Evolutionary conservation across 2,113 vertebrate species (phyloP), one percentile per base, ranked within the genome.

Genomic region (Syrmaticus mikado): DNA sequence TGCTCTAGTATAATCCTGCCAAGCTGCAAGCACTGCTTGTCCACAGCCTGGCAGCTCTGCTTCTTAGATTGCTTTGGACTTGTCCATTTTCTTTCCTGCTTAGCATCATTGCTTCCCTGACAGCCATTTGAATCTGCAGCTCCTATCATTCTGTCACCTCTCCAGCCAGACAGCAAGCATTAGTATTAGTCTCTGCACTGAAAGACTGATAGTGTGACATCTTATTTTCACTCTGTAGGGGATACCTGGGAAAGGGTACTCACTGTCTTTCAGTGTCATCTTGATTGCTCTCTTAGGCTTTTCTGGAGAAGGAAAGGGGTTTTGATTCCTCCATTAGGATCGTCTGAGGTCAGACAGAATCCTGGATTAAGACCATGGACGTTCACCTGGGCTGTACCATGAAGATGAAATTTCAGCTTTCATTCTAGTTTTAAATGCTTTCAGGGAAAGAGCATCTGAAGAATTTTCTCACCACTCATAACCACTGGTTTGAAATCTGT

Each of bases 1-100:
- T 87, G 41, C 58, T 68, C 1, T 86, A 64, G 34, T 64, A 30
- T 46, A 64, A 74, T 81, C 57, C 80, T 41, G 20, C 12, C 45
- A 40, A 82, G 27, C 64, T 91, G 58, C 72, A 79, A 85, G 50
- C 50, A 82, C 17, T 46, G 55, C 60, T 87, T 81, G 27, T 76
- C 52, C 40, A 48, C 17, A 52, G 57, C 20, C 34, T 19, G 15
- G 67, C 55, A 92, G 43, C 60, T 85, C 61, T 82, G 67, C 58
- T 87, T 93, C 67, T 85, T 52, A 64, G 50, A 61, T 25, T 85
- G 53, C 46, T 91, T 92, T 78, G 27, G n/a, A 75, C 53, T 88
- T 90, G 76, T 57, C 65, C 36, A 38, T 91, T 81, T 96, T 75
- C 40, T 65, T 8, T 83, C 62, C 60, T 81, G 48, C 65, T 92